Evolutionary conservation across 2,797 vertebrate genomes (phyloP).

Genomic region (Nannoperca obscura): DNA sequence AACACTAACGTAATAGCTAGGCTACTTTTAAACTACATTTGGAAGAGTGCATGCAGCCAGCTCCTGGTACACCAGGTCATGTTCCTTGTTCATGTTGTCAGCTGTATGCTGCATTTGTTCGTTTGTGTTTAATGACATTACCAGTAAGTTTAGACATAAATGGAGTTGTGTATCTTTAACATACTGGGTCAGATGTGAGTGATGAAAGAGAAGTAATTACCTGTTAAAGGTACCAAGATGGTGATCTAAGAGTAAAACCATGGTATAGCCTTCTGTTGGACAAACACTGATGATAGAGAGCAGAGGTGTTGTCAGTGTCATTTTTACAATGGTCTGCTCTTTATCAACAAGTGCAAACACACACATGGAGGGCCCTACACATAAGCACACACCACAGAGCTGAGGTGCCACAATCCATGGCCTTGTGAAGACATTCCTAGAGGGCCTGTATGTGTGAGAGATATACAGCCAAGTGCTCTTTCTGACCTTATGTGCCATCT

Average conservation of each 20-base stretch:
- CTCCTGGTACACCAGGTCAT: background rate
- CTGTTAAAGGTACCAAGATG: background rate
- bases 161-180: background rate
- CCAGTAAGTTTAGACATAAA: background rate
- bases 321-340: constrained; percentile 59
- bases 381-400: constrained; percentile 20
- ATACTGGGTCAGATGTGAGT: background rate
- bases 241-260: constrained; percentile 20
- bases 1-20: background rate
- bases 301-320: constrained; percentile 29
- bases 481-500: constrained; percentile 77
- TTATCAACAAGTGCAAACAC: constrained; percentile 57
- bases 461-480: constrained; percentile 76
- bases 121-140: background rate
- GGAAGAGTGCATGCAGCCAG: background rate
- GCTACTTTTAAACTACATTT: background rate
- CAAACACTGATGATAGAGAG: constrained; percentile 46
- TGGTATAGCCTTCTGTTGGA: background rate
- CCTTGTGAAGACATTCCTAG: constrained; percentile 74
- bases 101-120: background rate
- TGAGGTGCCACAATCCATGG: constrained; percentile 65
- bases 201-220: background rate
- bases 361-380: constrained; percentile 25
- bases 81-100: background rate
- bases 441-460: constrained; percentile 69